Base-by-base conservation (phyloP, 2,113 vertebrate genomes). In the Talpa occidentalis region DNA sequence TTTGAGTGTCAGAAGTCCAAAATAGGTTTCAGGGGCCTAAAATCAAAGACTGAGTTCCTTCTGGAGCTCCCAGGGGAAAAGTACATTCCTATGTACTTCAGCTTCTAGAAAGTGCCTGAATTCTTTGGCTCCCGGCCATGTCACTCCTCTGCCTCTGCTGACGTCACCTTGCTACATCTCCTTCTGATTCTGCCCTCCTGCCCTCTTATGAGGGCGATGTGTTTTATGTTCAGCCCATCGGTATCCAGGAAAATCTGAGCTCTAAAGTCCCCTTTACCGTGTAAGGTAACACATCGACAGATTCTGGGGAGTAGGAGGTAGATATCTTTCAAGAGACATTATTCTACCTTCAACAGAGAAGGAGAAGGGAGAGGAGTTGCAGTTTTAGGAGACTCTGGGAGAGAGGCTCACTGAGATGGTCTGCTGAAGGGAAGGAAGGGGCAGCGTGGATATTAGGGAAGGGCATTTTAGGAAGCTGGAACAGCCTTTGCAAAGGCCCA, bases 291-390 rank as follows among this genome's bases (percentile, higher is more conserved):
- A 59, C 5, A 87, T 21, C 64, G 66, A 88, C 17, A 32, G 70
- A 78, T 35, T 59, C 70, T 15, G 64, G n/a, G 74, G 37, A n/a
- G 49, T 6, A 17, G 59, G 30, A 40, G 42, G 32, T 15, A 6
- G 30, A 60, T 16, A 26, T n/a, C 10, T 59, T 79, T 28, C 10
- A 19, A 9, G n/a, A 56, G 32, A 12, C 28, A 54, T 83, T 80
- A 91, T 72, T 86, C 30, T 80, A 35, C 12, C 35, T n/a, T 10
- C 24, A 21, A 22, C 10, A 4, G 42, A 64, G 59, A 87, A 16
- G 78, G 73, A 37, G 54, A 79, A 92, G 92, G 59, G 87, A 97
- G 96, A 88, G 80, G 87, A 76, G 52, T n/a, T 93, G 82, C 93
- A 94, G 95, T 94, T 78, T 95, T 44, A 79, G 32, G 10, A 24